These are phyloP conservation scores for Australoheros scitulus DNA, from an alignment of 2,113 vertebrate species.

Conservation along the genomic window DNA sequence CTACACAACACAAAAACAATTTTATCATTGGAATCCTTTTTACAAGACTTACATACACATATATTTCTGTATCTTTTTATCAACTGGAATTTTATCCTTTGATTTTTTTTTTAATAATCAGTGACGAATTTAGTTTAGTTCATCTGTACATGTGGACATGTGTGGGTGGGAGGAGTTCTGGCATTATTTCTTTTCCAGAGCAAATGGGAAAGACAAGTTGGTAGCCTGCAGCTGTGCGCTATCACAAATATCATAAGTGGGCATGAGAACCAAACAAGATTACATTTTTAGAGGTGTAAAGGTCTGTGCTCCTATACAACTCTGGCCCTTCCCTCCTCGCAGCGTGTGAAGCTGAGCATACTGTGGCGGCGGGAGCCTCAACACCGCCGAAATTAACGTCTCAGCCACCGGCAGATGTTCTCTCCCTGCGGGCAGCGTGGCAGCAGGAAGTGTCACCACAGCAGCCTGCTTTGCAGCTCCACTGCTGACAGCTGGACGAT, in stretches of 20 bases:
- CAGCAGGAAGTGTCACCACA: constrained; percentile 62
- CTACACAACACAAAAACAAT: not conserved
- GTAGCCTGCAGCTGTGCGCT: not conserved
- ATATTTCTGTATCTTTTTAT: not conserved
- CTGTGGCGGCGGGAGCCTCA: constrained; percentile 9
- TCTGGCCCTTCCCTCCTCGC: not conserved
- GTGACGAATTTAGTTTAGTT: not conserved
- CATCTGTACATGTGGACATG: not conserved
- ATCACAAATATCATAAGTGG: constrained; percentile 1
- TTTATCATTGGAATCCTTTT: not conserved
- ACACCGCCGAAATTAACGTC: constrained; percentile 55
- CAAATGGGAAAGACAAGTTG: not conserved
- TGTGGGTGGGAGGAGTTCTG: not conserved
- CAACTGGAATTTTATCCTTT: not conserved
- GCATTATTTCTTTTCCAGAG: not conserved
- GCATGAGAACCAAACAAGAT: constrained; percentile 1
- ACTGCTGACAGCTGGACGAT: constrained; percentile 63
- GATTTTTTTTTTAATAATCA: not conserved
- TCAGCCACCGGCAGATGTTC: constrained; percentile 72
- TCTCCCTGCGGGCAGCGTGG: constrained; percentile 40
- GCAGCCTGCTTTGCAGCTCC: constrained; percentile 46
- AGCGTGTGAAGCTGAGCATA: constrained; percentile 36
- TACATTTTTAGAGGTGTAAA: constrained; percentile 1
- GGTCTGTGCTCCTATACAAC: not conserved
- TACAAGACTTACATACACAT: too few relatives aligned